Base-by-base conservation (phyloP, 2,113 vertebrate species). In the Acanthochromis polyacanthus region DNA sequence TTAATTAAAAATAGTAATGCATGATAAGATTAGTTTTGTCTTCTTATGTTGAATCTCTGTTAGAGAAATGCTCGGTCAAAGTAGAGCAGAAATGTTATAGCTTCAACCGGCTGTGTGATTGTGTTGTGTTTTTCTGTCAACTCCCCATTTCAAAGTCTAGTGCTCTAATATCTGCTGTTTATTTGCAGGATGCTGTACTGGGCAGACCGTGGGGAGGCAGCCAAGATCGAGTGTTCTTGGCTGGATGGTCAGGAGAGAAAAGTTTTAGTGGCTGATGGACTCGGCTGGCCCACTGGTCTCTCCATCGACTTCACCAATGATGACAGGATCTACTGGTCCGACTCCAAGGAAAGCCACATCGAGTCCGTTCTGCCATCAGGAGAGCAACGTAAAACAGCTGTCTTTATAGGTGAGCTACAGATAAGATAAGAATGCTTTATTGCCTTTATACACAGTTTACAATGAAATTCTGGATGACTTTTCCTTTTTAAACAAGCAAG, bases 281-380 rank as follows among this genome's bases (percentile, higher is more conserved):
- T 98, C 78, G 97, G 96, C 36, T 97, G 96, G 96, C 97, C 97
- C 71, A 98, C 96, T 5, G 96, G 97, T 10, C 94, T 98, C 83
- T 94, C 95, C 12, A 93, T 98, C 61, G 97, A 98, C 91, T 98
- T 96, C 88, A 78, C 96, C 88, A 98, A 97, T 72, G 87, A 87
- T 16, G 95, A 97, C 83, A 94, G 96, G 28, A 92, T 98, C 78
- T 98, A 98, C 85, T 98, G 97, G 97, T 96, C 96, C 28, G 97
- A 98, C 83, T 95, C 95, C 57, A 98, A 98, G 78, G 97, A 98
- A 86, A 96, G 95, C 62, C 91, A 86, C 58, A 96, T 98, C 23
- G 97, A 97, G 93, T 97, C 96, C 14, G 93, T 98, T 67, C 95
- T 94, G 78, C 93, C 94, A 11, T 96, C 97, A 75, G 97, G 97